phyloP scores from a whole-genome alignment of 2,888 invertebrate species.

The Ectropis crepuscularia region DNA sequence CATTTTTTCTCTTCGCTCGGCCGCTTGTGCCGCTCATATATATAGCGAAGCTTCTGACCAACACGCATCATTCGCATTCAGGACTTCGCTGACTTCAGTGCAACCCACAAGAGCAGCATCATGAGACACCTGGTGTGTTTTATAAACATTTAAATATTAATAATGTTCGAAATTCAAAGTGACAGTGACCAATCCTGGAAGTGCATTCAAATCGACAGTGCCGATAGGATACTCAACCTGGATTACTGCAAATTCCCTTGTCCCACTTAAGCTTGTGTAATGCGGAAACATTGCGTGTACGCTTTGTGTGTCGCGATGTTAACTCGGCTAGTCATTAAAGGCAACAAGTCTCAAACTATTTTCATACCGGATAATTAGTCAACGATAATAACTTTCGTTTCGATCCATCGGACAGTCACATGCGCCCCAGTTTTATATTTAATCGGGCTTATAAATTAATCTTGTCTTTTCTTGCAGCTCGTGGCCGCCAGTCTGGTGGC shows the following conservation, averaged over 20 bases:
- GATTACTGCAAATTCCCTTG: slow-evolving; percentile 52
- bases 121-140: slow-evolving; percentile 84
- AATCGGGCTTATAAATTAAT: slow-evolving; percentile 26
- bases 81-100: slow-evolving; percentile 83
- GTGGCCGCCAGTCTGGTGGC: slow-evolving; percentile 87
- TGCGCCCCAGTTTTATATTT: slow-evolving; percentile 46
- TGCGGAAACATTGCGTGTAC: slow-evolving; percentile 64
- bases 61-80: slow-evolving; percentile 84
- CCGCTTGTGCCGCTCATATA: slow-evolving; percentile 78
- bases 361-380: slow-evolving; percentile 61
- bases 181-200: slow-evolving; percentile 58
- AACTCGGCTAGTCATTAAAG: slow-evolving; percentile 60
- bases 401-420: slow-evolving; percentile 48
- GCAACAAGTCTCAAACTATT: slow-evolving; percentile 48
- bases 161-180: slow-evolving; percentile 41
- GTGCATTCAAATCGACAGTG: slow-evolving; percentile 40
- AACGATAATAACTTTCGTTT: slow-evolving; percentile 58
- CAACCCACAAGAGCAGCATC: slow-evolving; percentile 81
- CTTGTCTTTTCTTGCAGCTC: slow-evolving; percentile 68
- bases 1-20: slow-evolving; percentile 80
- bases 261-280: slow-evolving; percentile 62
- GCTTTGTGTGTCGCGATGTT: slow-evolving; percentile 57
- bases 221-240: slow-evolving; percentile 34
- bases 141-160: slow-evolving; percentile 1
- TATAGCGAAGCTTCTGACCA: slow-evolving; percentile 73